Conservation (phyloP, 2,888 invertebrate species). For the Chirona hameri region DNA sequence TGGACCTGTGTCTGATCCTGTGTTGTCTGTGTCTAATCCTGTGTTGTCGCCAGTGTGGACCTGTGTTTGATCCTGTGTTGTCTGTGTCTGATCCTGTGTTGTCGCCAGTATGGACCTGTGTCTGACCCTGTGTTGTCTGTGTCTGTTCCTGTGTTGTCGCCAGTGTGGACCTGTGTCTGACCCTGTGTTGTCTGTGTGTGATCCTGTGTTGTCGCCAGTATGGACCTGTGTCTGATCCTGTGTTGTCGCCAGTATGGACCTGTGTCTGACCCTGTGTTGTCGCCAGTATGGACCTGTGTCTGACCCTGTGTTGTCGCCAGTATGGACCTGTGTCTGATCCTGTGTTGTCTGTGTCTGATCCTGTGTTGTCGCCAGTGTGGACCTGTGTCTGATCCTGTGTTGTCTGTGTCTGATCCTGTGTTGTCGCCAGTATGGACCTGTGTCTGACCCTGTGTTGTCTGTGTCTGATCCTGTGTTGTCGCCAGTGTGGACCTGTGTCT, state of each 20-base stretch:
- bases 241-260: too few species aligned
- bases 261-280: too few species aligned
- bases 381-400: too few species aligned
- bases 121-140: too few species aligned
- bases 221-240: constrained; percentile 57
- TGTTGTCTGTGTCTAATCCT: too few species aligned
- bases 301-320: constrained; percentile 44
- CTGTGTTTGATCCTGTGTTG: too few species aligned
- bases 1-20: too few species aligned
- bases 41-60: not conserved
- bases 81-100: constrained; percentile 30
- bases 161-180: not conserved
- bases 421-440: constrained; percentile 60
- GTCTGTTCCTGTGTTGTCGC: too few species aligned
- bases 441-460: constrained; percentile 42
- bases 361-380: not conserved
- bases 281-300: not conserved
- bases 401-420: constrained; percentile 27
- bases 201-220: constrained; percentile 47
- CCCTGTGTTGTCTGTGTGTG: too few species aligned
- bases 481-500: too few species aligned
- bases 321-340: constrained; percentile 58
- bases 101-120: constrained; percentile 61
- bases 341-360: too few species aligned
- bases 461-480: too few species aligned